Base-by-base conservation (phyloP, 2,113 vertebrate genomes). In the Pungitius pungitius region DNA sequence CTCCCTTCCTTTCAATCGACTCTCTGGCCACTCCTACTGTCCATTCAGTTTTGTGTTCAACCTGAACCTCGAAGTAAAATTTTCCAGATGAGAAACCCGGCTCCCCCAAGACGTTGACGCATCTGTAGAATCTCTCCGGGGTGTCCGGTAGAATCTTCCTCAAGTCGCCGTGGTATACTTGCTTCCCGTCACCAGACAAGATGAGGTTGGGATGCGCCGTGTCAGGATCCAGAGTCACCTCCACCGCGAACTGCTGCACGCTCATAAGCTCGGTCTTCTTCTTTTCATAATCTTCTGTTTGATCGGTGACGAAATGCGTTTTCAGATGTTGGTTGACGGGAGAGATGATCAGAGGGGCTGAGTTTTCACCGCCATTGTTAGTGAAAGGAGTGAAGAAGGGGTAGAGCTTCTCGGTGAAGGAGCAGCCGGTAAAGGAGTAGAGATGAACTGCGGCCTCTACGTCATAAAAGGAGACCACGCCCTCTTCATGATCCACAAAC, bases 151-250 rank as follows among this genome's bases (percentile, higher is more conserved):
- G 30, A 1, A n/a, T 61, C 39, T 20, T 54, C 8, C 9, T n/a
- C 17, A 42, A 11, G 1, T 37, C 33, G 7, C 37, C 8, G 8
- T 47, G 3, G 30, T 55, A 8, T 0, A 73, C 58, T 5, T 14
- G 22, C 33, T 60, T 60, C 0, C 62, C 22, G 26, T 79, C 63
- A 5, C 47, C 37, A 27, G 62, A 81, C 62, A 77, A 17, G 27
- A 56, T 3, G 7, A 81, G 67, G 4, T 3, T 1, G 10, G 55
- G 55, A 47, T 81, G 60, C 0, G 78, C 78, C 2, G 78, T 67
- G 6, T 72, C 61, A 6, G 73, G 61, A 37, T 81, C 79, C 15
- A 81, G 67, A 2, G 67, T 71, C 54, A 81, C 54, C 0, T 71
- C 61, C 13, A 71, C 47, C 10, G 54, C 60, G 10, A 54, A 66